Percentiles rank a stretch among this genome's conserved stretches.
Conservation (phyloP, 2,113 vertebrate species). For the cat (Felis catus) region F.catus_Fca126_mat1.0 CM031416.1:38062001-38062500, state of each 20-base stretch:
- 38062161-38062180: slow-evolving; percentile 11
- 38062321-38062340: not conserved
- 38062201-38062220: not conserved
- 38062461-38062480: not conserved
- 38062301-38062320: not conserved
- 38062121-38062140: not conserved
- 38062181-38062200: not conserved
- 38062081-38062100: slow-evolving; percentile 9
- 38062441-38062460: not conserved
- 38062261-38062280: not conserved
- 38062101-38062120: not conserved
- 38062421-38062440: not conserved
- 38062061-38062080: not conserved
- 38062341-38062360: not conserved
- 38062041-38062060: not conserved
- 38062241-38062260: not conserved
- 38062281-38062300: not conserved
- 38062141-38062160: slow-evolving; percentile 13
- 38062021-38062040: not conserved
- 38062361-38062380: not conserved
- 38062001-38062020: not conserved
- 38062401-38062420: not conserved
- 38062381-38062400: not conserved
- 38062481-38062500: not conserved
- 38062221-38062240: slow-evolving; percentile 23